A percentile compares a stretch with the other conserved stretches of the same genome.
phyloP scores from a whole-genome alignment of 30 jellyfish, hydroid and myxozoan species.

The Morbakka virulenta region DNA sequence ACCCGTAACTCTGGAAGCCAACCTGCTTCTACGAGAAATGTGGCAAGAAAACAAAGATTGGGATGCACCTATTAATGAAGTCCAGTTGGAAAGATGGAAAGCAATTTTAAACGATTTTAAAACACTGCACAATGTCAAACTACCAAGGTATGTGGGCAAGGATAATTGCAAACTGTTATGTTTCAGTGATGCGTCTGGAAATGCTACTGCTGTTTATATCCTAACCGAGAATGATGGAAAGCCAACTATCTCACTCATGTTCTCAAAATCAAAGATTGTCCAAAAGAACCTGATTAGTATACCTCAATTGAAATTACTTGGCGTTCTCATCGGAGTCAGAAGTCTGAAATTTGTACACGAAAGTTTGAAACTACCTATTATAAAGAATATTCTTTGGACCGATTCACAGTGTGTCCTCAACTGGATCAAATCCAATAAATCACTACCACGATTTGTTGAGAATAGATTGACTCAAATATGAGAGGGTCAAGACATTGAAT shows the following conservation, averaged over 20 bases:
- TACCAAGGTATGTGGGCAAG: conserved; percentile 18
- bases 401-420: conserved; percentile 21
- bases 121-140: too few relatives aligned
- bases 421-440: conserved; percentile 9
- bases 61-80: too few relatives aligned
- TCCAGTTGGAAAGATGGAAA: too few relatives aligned
- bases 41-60: too few relatives aligned
- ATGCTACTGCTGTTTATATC: conserved; percentile 18
- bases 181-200: conserved; percentile 13
- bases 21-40: too few relatives aligned
- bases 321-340: conserved; percentile 6
- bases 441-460: conserved; percentile 14
- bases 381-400: conserved; percentile 6
- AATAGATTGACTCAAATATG: conserved; percentile 13
- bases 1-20: too few relatives aligned
- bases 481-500: background rate
- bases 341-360: background rate
- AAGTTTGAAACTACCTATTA: background rate
- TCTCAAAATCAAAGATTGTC: too few relatives aligned
- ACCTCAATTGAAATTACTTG: conserved; percentile 8
- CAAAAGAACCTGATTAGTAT: background rate
- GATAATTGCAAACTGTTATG: conserved; percentile 2
- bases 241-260: too few relatives aligned
- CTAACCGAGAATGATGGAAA: background rate
- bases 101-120: too few relatives aligned